phyloP scores from a whole-genome alignment of 2,797 vertebrate species.

The Coregonus sp. region DNA sequence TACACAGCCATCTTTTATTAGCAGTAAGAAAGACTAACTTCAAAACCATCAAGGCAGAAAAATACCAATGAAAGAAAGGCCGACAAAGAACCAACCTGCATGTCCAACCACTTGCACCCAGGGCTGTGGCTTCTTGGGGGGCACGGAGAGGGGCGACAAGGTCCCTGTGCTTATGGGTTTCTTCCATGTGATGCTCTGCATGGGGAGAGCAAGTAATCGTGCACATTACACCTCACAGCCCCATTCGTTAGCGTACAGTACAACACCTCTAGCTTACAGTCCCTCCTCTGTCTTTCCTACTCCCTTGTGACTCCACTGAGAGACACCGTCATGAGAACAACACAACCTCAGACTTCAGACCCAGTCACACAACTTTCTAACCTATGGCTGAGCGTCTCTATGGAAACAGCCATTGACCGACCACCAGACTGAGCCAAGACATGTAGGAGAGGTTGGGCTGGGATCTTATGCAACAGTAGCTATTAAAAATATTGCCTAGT shows the following conservation, averaged over 20 bases:
- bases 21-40: neutral
- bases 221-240: slow-evolving; percentile 14
- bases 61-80: neutral
- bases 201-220: slow-evolving; percentile 16
- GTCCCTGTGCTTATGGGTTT: slow-evolving; percentile 77
- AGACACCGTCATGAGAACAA: neutral
- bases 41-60: neutral
- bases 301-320: slow-evolving; percentile 12
- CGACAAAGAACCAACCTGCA: slow-evolving; percentile 72
- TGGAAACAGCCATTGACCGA: slow-evolving; percentile 62
- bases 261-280: slow-evolving; percentile 17
- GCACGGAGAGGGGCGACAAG: slow-evolving; percentile 72
- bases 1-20: neutral
- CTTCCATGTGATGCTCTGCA: slow-evolving; percentile 78
- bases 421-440: slow-evolving; percentile 40
- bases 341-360: slow-evolving; percentile 61
- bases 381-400: slow-evolving; percentile 49
- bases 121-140: slow-evolving; percentile 75
- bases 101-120: slow-evolving; percentile 88
- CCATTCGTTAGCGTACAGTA: slow-evolving; percentile 8
- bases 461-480: slow-evolving; percentile 45
- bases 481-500: no score
- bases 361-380: slow-evolving; percentile 38
- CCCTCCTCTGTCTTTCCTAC: slow-evolving; percentile 9
- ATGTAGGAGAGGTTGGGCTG: slow-evolving; percentile 32